These are phyloP conservation scores for Tokudaia tokunoshimensis DNA, from an alignment of 2,797 vertebrate genomes.

Conservation along the genomic window DNA sequence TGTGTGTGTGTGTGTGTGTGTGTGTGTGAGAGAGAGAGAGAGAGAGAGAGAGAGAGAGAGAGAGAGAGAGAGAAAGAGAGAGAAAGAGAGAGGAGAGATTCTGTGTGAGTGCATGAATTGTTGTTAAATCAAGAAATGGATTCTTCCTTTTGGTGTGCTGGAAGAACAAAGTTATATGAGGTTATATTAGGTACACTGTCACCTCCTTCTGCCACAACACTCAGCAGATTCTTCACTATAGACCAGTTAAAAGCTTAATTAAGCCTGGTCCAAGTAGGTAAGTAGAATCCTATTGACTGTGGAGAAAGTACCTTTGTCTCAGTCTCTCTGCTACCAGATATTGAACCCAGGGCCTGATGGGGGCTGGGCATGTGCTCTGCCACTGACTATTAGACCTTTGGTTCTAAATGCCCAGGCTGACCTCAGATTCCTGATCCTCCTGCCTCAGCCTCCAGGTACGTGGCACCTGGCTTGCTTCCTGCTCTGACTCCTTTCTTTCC, in stretches of 20 bases:
- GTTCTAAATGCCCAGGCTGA: background rate
- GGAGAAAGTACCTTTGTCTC: background rate
- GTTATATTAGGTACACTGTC: background rate
- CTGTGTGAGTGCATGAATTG: background rate
- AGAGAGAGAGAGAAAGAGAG: background rate
- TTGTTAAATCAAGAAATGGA: background rate
- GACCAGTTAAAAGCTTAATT: slow-evolving; percentile 1
- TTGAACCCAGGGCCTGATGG: background rate
- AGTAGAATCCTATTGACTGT: background rate
- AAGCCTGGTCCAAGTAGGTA: background rate
- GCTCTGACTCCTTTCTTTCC: too few relatives aligned
- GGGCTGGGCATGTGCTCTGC: background rate
- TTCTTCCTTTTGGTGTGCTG: background rate
- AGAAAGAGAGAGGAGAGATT: too few relatives aligned
- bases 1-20: background rate
- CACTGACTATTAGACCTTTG: background rate
- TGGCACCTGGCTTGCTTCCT: background rate
- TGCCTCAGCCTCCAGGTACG: background rate
- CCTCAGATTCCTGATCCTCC: background rate
- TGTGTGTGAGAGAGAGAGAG: background rate
- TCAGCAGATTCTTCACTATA: background rate
- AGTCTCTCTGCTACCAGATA: background rate
- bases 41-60: background rate
- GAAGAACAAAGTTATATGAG: background rate
- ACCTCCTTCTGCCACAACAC: background rate